These are phyloP conservation scores for Nannoperca obscura DNA, from an alignment of 2,797 vertebrate species.

Conservation along the genomic window DNA sequence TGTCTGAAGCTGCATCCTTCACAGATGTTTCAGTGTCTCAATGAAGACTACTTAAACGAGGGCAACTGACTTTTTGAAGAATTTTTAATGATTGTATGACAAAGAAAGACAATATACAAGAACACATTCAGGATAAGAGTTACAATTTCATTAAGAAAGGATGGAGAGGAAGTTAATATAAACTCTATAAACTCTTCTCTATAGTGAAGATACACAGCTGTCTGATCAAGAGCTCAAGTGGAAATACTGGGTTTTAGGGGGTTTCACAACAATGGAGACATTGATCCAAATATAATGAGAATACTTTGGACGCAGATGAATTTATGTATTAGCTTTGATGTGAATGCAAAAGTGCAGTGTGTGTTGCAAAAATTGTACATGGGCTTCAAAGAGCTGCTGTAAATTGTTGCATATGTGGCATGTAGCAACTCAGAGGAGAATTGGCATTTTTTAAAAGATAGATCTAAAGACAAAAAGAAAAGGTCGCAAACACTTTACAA, in stretches of 20 bases:
- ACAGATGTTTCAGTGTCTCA: not conserved
- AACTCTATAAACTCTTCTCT: too few relatives aligned
- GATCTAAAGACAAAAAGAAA: not conserved
- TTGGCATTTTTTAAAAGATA: not conserved
- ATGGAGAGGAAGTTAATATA: not conserved
- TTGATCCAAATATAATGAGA: constrained; percentile 29
- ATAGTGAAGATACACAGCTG: constrained; percentile 5
- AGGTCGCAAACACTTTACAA: constrained; percentile 21
- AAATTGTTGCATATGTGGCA: too few relatives aligned
- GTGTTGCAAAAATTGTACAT: not conserved
- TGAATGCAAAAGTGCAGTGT: not conserved
- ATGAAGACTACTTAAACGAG: not conserved
- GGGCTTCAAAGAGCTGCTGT: constrained; percentile 11
- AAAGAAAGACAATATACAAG: not conserved
- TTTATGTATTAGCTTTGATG: not conserved
- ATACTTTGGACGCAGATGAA: not conserved
- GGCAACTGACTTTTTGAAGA: not conserved
- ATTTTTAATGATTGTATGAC: not conserved
- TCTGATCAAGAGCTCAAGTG: not conserved
- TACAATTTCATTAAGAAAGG: not conserved
- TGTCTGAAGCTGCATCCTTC: not conserved
- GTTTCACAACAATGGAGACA: constrained; percentile 31
- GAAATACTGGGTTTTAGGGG: constrained; percentile 3
- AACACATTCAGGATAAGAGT: not conserved
- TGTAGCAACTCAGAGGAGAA: not conserved